Conservation (phyloP, 2,113 vertebrate genomes). For the Periophthalmus modestus region DNA sequence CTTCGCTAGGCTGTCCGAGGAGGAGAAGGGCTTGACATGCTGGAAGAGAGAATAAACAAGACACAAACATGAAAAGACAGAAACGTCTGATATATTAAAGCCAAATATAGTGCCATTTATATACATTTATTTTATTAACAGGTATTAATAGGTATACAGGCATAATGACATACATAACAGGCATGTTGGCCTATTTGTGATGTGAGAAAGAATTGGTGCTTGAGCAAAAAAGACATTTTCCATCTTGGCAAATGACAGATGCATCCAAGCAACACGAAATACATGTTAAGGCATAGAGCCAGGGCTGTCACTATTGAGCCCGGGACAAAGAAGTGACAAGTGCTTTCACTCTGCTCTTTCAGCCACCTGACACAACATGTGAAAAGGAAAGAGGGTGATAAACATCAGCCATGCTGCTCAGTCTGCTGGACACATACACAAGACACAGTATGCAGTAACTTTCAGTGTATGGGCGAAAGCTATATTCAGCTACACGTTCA, state of each 20-base stretch:
- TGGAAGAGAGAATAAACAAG: conserved; percentile 57
- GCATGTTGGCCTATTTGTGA: not conserved
- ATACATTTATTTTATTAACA: no score
- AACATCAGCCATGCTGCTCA: not conserved
- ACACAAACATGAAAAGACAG: not conserved
- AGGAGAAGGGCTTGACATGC: conserved; percentile 98
- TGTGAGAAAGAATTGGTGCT: conserved; percentile 1
- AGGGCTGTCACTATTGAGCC: conserved; percentile 18
- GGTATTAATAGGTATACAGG: no score
- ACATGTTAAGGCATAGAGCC: not conserved
- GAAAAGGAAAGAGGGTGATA: not conserved
- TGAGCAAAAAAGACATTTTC: conserved; percentile 13
- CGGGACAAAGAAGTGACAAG: not conserved
- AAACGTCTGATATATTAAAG: no score
- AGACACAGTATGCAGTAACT: no score
- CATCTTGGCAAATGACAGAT: not conserved
- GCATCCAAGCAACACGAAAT: conserved; percentile 4
- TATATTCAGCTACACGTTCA: not conserved
- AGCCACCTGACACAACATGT: not conserved
- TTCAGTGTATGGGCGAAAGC: not conserved
- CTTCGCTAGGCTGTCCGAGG: conserved; percentile 99
- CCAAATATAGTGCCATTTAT: no score
- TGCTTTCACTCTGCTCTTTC: not conserved
- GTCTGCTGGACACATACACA: not conserved
- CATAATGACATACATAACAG: not conserved